phyloP scores from a whole-genome alignment of 1,140 invertebrate genomes.

The Panagrolaimus sp. region DNA sequence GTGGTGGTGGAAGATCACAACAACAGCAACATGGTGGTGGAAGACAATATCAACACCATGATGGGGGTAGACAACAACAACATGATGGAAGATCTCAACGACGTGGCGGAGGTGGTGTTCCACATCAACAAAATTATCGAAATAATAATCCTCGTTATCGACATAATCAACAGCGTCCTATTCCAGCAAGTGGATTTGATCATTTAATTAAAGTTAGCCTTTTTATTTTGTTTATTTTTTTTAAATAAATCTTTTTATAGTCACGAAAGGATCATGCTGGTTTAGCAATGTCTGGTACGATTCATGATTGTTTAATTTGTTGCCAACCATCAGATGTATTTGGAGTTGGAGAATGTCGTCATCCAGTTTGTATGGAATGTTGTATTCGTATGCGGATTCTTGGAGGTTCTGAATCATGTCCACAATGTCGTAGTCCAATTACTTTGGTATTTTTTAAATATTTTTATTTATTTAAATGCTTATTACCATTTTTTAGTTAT shows the following conservation, averaged over 20 bases:
- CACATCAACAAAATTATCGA: not conserved
- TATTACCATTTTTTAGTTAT: conserved; percentile 25
- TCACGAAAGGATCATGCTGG: conserved; percentile 35
- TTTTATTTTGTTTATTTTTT: not conserved
- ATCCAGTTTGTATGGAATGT: conserved; percentile 39
- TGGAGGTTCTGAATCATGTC: conserved; percentile 26
- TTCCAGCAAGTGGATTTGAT: not conserved
- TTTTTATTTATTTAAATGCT: not conserved
- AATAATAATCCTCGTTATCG: not conserved
- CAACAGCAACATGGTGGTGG: too few relatives aligned
- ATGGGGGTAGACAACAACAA: too few relatives aligned
- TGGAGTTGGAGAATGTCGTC: conserved; percentile 29
- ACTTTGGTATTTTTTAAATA: conserved; percentile 15
- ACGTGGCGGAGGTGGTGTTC: conserved; percentile 2
- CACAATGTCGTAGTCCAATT: conserved; percentile 33
- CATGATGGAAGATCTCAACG: conserved; percentile 13
- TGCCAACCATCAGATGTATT: conserved; percentile 34
- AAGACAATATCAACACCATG: too few relatives aligned
- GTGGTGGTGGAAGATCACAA: too few relatives aligned
- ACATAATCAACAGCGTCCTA: not conserved
- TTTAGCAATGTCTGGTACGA: conserved; percentile 24
- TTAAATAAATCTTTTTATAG: conserved; percentile 13
- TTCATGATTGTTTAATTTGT: conserved; percentile 33
- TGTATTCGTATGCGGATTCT: conserved; percentile 30
- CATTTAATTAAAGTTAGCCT: not conserved